Conservation (phyloP, 2,888 invertebrate genomes). For the Chalcis sispes region DNA sequence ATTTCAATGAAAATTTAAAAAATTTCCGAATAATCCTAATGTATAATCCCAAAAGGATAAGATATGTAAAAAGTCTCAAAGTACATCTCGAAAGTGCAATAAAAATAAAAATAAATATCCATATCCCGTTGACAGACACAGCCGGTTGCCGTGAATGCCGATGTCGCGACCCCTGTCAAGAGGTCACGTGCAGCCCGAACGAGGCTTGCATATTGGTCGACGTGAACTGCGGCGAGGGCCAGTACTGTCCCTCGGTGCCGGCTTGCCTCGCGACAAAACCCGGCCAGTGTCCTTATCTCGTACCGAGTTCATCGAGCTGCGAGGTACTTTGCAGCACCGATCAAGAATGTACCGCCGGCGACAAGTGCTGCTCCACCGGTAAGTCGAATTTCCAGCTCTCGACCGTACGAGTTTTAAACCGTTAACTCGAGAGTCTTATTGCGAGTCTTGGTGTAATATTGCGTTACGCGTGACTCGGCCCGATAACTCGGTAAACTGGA, state of each 20-base stretch:
- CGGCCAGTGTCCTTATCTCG: constrained; percentile 90
- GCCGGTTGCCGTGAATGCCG: constrained; percentile 70
- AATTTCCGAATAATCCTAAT: background rate
- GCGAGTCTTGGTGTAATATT: too few species aligned
- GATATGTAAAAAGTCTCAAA: too few species aligned
- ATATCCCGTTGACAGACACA: constrained; percentile 56
- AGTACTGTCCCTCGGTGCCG: constrained; percentile 72
- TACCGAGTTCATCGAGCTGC: constrained; percentile 84
- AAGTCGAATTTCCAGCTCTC: too few species aligned
- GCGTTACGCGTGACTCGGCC: too few species aligned
- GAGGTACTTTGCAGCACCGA: constrained; percentile 88
- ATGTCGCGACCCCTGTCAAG: constrained; percentile 77
- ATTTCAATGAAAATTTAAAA: too few species aligned
- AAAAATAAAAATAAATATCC: too few species aligned
- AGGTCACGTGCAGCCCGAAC: constrained; percentile 68
- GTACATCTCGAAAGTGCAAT: too few species aligned
- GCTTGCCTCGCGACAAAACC: constrained; percentile 73
- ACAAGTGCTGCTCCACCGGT: constrained; percentile 87
- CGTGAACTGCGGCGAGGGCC: constrained; percentile 71
- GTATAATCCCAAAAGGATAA: background rate
- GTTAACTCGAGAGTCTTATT: too few species aligned
- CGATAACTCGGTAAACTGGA: too few species aligned
- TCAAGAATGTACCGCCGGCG: constrained; percentile 83
- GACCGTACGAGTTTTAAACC: background rate
- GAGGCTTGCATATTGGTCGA: constrained; percentile 73